Base-by-base conservation (phyloP, 2,113 vertebrate species). In the Upupa epops region DNA sequence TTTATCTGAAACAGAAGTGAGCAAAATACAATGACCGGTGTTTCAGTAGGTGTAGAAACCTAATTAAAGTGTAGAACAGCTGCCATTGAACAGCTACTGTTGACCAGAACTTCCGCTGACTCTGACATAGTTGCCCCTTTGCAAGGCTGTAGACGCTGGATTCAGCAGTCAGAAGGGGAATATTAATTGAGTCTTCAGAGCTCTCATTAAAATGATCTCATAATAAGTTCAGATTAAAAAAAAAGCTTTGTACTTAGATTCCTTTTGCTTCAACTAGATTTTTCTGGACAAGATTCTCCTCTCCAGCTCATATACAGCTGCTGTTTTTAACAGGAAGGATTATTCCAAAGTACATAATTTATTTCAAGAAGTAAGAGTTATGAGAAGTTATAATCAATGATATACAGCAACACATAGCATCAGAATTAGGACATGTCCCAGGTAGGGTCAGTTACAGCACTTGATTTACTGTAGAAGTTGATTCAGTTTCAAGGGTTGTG, bases 1-100 rank as follows among this genome's bases (percentile, higher is more conserved):
- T 96, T 95, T 71, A 93, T 94, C 91, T 96, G 93, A 97, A 97
- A 96, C 73, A 95, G 95, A 96, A 93, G 37, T 90, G 45, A 87
- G 95, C 96, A 55, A 88, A 68, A 55, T 14, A 21, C 2, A 0
- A 37, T n/a, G 19, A 75, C 40, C 46, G 13, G 9, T 60, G 13
- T 74, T 89, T 83, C 68, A 68, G 10, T 69, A 93, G 83, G 34
- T 70, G 36, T 84, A 92, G 63, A 84, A 65, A 85, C 95, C 73
- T 96, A 86, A 93, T 93, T 85, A 80, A 85, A 73, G 13, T 42
- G 12, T 89, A 86, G 49, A 88, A 69, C 78, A 71, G 48, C 14
- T 94, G 55, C 69, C 78, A 24, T 26, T 94, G 55, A 93, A 56
- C 90, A 88, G 69, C 83, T 83, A 7, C 64, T 65, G 19, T 37